Percentiles rank a stretch among this genome's conserved stretches.
These are phyloP conservation scores for Euproctis similis DNA, from an alignment of 2,888 invertebrate species.

Conservation along the genomic window DNA sequence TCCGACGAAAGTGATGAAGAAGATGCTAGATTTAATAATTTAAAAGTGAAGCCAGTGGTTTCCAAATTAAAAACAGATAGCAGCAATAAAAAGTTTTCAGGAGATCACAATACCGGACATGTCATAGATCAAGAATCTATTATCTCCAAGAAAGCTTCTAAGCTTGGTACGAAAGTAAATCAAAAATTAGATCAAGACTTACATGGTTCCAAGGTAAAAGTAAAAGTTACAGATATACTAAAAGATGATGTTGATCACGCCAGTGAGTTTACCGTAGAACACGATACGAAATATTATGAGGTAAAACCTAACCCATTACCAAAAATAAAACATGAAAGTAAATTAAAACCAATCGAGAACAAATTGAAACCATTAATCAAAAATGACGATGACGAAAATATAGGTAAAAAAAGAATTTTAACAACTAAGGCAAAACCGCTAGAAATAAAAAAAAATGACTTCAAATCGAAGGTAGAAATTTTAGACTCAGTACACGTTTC, in stretches of 20 bases:
- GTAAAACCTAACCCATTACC: conserved; percentile 16
- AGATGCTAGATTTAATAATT: conserved; percentile 29
- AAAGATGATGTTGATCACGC: no score
- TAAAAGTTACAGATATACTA: no score
- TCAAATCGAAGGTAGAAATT: no score
- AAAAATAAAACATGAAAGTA: conserved; percentile 9
- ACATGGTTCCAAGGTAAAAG: conserved; percentile 9
- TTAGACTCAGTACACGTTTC: no score
- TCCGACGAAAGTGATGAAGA: conserved; percentile 38
- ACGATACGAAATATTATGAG: conserved; percentile 10
- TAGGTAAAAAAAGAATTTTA: conserved; percentile 10
- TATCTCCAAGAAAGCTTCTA: conserved; percentile 2
- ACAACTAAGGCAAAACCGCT: conserved; percentile 3
- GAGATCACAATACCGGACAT: no score
- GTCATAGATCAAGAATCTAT: no score
- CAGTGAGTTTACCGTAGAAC: no score
- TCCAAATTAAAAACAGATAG: conserved; percentile 17
- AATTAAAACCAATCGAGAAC: conserved; percentile 16
- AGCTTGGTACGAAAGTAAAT: conserved; percentile 10
- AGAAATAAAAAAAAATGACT: conserved; percentile 13
- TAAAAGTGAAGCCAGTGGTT: conserved; percentile 26
- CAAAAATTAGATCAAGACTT: conserved; percentile 9
- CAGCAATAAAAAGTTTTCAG: conserved; percentile 16
- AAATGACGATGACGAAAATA: conserved; percentile 30
- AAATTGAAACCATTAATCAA: conserved; percentile 2